These are phyloP conservation scores for Lamellibrachia satsuma DNA, from an alignment of 2,888 invertebrate genomes.

Conservation along the genomic window DNA sequence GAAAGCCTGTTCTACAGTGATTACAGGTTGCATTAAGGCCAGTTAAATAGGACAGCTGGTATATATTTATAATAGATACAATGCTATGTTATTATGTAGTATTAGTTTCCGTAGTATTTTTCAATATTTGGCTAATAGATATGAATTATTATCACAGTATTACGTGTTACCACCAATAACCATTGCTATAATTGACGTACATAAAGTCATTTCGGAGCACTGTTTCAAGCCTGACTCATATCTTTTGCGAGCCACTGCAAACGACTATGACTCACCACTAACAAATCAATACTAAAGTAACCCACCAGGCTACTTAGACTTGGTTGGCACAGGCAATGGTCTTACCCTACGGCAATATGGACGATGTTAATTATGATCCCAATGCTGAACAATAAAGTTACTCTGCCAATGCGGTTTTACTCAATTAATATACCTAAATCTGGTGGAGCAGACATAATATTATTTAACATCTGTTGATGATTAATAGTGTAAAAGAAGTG, in stretches of 20 bases:
- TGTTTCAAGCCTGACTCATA: not conserved
- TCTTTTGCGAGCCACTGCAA: not conserved
- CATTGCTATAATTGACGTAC: not conserved
- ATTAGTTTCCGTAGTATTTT: not conserved
- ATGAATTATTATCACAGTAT: not conserved
- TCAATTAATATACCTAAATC: not conserved
- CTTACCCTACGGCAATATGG: not conserved
- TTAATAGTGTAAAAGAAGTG: not conserved
- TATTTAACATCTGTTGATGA: not conserved
- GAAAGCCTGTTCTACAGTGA: not conserved
- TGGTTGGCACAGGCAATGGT: not conserved
- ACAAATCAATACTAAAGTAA: not conserved
- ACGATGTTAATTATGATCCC: not conserved
- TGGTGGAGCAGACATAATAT: not conserved
- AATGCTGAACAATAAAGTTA: not conserved
- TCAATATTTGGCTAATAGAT: not conserved
- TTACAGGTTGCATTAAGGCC: not conserved
- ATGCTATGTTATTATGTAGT: not conserved
- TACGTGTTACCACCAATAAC: not conserved
- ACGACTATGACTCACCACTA: not conserved
- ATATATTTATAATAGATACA: not conserved
- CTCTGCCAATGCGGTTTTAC: not conserved
- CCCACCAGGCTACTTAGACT: not conserved
- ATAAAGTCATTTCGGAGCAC: not conserved
- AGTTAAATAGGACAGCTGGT: too few relatives aligned